phyloP scores from a whole-genome alignment of 1,140 invertebrate species.

The Ips nitidus region DNA sequence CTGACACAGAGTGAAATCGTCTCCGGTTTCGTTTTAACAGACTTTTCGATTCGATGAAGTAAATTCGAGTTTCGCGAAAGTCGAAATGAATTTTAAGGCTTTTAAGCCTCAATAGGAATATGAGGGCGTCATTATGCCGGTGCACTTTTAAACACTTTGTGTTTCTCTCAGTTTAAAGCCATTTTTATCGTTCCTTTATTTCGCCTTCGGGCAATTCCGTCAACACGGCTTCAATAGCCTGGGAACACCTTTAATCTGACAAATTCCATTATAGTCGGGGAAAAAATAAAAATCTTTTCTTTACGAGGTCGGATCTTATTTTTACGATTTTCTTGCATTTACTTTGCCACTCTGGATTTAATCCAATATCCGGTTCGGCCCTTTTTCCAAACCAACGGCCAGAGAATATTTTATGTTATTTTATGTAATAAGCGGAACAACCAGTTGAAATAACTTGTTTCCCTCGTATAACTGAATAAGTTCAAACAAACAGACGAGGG shows the following conservation, averaged over 20 bases:
- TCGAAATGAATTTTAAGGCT: not conserved
- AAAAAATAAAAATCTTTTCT: conserved; percentile 31
- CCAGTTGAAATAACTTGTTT: no score
- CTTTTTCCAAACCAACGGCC: no score
- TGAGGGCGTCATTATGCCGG: not conserved
- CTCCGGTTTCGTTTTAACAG: not conserved
- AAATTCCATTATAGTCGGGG: conserved; percentile 24
- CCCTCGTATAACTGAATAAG: no score
- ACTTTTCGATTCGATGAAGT: not conserved
- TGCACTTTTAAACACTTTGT: not conserved
- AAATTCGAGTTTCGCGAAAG: not conserved
- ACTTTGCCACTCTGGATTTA: conserved; percentile 15
- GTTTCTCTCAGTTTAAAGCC: not conserved
- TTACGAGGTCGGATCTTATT: conserved; percentile 27
- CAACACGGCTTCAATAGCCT: conserved; percentile 21
- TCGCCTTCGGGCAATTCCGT: conserved; percentile 16
- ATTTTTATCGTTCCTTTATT: conserved; percentile 9
- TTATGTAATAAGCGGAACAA: no score
- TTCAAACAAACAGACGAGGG: no score
- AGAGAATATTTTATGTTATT: no score
- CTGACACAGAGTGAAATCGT: not conserved
- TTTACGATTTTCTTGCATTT: conserved; percentile 32
- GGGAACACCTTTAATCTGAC: conserved; percentile 30
- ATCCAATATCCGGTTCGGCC: conserved; percentile 3
- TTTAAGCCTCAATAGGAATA: not conserved